Evolutionary conservation across 2,888 invertebrate genomes (phyloP).

Genomic region (Platycnemis pennipes): DNA sequence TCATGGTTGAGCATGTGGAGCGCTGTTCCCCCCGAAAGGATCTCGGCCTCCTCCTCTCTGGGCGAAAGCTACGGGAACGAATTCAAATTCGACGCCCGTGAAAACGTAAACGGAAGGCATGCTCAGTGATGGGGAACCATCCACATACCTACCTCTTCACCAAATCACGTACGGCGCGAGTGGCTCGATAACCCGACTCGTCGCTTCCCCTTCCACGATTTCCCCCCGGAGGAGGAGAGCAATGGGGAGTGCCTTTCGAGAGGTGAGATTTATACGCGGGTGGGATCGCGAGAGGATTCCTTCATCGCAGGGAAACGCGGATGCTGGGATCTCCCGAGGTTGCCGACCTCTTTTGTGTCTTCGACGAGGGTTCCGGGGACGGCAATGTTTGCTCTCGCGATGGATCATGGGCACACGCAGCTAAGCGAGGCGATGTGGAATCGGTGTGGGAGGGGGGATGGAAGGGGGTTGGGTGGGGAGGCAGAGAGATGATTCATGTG

Average conservation of each 20-base stretch:
- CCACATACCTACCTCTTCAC: no score
- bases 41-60: no score
- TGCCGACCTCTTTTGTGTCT: neutral
- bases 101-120: no score
- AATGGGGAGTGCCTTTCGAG: neutral
- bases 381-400: neutral
- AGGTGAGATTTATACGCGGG: neutral
- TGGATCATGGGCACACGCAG: neutral
- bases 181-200: neutral
- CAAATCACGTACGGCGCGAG: neutral
- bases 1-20: no score
- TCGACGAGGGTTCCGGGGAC: neutral
- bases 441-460: neutral
- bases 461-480: neutral
- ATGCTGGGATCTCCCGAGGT: neutral
- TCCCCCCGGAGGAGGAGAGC: neutral
- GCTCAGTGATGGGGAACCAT: no score
- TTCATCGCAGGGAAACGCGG: neutral
- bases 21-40: no score
- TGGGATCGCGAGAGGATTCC: neutral
- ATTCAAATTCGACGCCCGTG: no score
- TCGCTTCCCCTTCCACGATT: neutral
- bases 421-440: neutral
- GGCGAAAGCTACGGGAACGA: no score
- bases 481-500: constrained; percentile 45